Percentiles rank a stretch among this genome's conserved stretches.
Evolutionary conservation across 1,140 invertebrate genomes (phyloP).

Genomic region (Acromyrmex echinatior): DNA sequence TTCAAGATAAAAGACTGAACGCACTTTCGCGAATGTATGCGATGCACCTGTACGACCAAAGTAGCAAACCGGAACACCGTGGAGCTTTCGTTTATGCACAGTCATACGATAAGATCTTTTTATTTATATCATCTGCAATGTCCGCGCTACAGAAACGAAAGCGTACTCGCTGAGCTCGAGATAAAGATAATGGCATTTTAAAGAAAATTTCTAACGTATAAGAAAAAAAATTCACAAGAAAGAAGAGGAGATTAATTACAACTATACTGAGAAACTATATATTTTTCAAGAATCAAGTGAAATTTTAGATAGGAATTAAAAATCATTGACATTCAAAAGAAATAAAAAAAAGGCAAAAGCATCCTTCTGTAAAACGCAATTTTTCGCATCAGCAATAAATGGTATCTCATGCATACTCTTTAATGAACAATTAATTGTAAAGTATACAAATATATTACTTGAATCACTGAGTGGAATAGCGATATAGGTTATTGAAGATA

Average conservation of each 20-base stretch:
- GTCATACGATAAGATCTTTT: constrained; percentile 50
- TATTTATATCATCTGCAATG: constrained; percentile 37
- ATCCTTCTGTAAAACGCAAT: neutral
- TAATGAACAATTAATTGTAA: constrained; percentile 1
- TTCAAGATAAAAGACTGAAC: constrained; percentile 63
- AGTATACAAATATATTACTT: neutral
- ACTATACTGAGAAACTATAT: neutral
- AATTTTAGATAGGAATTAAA: neutral
- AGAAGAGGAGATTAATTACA: constrained; percentile 28
- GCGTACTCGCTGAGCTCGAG: neutral
- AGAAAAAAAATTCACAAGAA: constrained; percentile 15
- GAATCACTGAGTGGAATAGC: neutral
- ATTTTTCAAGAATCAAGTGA: neutral
- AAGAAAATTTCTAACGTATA: constrained; percentile 27
- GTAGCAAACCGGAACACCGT: constrained; percentile 9
- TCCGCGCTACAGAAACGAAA: constrained; percentile 44
- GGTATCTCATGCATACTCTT: neutral
- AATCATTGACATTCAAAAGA: neutral
- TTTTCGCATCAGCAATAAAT: neutral
- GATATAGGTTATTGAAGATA: constrained; percentile 13
- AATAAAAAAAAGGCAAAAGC: neutral
- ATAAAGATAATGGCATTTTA: constrained; percentile 20
- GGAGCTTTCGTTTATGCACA: constrained; percentile 35
- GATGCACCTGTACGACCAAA: neutral
- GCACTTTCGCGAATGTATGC: constrained; percentile 50